Evolutionary conservation across 2,113 vertebrate species (phyloP).

Genomic region (Laticauda laticaudata): DNA sequence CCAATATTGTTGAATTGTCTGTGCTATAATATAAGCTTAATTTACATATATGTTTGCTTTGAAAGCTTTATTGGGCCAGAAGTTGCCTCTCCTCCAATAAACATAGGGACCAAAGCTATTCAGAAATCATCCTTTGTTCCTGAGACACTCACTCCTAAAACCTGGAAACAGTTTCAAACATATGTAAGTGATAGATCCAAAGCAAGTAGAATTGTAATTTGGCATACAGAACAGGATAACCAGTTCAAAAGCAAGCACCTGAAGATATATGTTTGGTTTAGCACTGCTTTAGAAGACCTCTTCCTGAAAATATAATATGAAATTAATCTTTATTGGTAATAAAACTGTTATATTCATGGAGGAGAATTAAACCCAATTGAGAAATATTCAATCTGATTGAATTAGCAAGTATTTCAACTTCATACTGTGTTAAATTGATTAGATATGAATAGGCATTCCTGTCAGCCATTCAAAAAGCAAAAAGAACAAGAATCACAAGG

Average conservation of each 20-base stretch:
- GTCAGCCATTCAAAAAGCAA: not conserved
- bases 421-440: not conserved
- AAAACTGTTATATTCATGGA: not conserved
- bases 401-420: constrained; percentile 10
- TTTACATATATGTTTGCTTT: not conserved
- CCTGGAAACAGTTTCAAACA: not conserved
- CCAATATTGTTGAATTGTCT: not conserved
- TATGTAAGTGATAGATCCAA: not conserved
- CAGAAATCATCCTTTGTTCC: not conserved
- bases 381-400: not conserved
- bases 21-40: not conserved
- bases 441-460: not conserved
- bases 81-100: not conserved
- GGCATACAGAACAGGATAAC: not conserved
- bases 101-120: not conserved
- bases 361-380: not conserved
- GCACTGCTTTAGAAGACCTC: not conserved
- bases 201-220: not conserved
- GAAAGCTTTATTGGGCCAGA: not conserved
- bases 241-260: not conserved
- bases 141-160: not conserved
- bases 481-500: not conserved
- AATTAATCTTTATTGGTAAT: not conserved
- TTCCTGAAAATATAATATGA: not conserved
- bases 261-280: not conserved